These are phyloP conservation scores for Aphis craccivora DNA, from an alignment of 1,140 invertebrate genomes.

Conservation along the genomic window DNA sequence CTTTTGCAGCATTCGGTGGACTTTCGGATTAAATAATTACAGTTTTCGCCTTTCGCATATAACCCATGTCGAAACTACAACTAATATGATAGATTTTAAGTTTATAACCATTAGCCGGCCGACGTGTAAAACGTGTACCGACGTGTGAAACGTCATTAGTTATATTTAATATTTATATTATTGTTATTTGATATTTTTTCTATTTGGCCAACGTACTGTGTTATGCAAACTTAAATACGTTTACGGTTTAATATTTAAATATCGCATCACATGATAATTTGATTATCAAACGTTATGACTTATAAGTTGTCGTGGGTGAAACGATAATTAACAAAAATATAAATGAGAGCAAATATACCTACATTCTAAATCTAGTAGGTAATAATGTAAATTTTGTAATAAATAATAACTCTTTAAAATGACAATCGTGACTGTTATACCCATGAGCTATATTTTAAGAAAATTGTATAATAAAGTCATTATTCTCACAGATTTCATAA, in stretches of 20 bases:
- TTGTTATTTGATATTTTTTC: not conserved
- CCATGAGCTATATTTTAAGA: conserved; percentile 34
- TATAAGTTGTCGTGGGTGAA: not conserved
- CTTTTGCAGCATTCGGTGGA: too few relatives aligned
- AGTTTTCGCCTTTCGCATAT: not conserved
- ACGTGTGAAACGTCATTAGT: not conserved
- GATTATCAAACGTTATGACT: not conserved
- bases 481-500: not conserved
- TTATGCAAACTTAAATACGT: not conserved
- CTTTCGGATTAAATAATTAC: not conserved
- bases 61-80: too few relatives aligned
- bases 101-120: not conserved
- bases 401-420: conserved; percentile 39
- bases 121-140: not conserved
- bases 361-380: not conserved
- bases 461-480: conserved; percentile 33
- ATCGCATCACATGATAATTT: not conserved
- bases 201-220: too few relatives aligned
- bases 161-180: not conserved
- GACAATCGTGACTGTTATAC: conserved; percentile 38
- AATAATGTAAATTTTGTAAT: conserved; percentile 22
- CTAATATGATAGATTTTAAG: not conserved
- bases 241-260: not conserved
- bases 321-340: not conserved
- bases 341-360: not conserved